phyloP scores from a whole-genome alignment of 2,113 vertebrate genomes.

The Phoxinus phoxinus region DNA sequence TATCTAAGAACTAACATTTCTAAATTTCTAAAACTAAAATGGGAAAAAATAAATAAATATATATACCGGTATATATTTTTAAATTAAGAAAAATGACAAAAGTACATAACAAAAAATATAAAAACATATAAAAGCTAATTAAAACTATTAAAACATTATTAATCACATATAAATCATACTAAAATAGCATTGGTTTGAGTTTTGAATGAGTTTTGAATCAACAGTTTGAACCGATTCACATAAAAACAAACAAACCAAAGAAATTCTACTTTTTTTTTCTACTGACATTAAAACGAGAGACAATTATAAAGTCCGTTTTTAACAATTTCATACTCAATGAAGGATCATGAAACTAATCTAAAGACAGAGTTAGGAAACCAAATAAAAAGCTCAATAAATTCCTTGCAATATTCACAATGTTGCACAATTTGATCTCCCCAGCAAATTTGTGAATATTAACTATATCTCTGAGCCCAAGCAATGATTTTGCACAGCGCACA shows the following conservation, averaged over 20 bases:
- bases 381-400: not conserved
- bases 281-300: not conserved
- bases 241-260: not conserved
- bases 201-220: not conserved
- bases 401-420: constrained; percentile 8
- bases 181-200: not conserved
- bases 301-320: not conserved
- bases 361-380: not conserved
- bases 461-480: not conserved
- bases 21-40: no score
- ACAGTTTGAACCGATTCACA: not conserved
- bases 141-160: not conserved
- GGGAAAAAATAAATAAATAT: not conserved
- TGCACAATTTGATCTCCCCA: constrained; percentile 11
- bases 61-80: not conserved
- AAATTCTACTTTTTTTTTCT: not conserved
- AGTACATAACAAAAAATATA: no score
- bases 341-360: not conserved
- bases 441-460: not conserved
- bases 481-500: constrained; percentile 16
- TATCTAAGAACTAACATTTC: no score
- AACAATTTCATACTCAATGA: not conserved
- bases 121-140: not conserved
- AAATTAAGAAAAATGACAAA: not conserved
- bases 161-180: not conserved